Conservation (phyloP, 1,140 invertebrate species). For the Teleogryllus occipitalis region DNA sequence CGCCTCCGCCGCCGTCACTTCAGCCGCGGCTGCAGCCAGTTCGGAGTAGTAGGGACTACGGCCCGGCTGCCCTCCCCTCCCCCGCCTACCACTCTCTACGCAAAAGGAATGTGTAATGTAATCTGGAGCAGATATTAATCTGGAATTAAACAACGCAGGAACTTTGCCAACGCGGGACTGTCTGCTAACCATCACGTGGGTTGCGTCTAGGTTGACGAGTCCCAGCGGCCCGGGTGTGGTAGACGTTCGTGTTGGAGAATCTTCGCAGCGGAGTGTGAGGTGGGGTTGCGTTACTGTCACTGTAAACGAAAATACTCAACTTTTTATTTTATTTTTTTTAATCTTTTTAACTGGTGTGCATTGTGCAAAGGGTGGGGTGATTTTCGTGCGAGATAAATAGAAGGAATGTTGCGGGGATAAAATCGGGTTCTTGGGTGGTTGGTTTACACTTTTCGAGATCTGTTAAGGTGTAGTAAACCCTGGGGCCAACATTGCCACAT, state of each 20-base stretch:
- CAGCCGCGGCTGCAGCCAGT: too few relatives aligned
- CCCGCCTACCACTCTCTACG: too few relatives aligned
- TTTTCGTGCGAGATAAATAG: too few relatives aligned
- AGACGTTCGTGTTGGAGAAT: too few relatives aligned
- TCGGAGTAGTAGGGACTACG: too few relatives aligned
- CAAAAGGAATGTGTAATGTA: not conserved
- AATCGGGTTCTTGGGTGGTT: too few relatives aligned
- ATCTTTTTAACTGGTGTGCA: not conserved
- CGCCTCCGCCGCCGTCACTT: not conserved
- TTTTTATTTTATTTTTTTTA: not conserved
- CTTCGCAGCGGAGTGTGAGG: not conserved
- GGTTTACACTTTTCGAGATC: too few relatives aligned
- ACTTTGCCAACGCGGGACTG: not conserved
- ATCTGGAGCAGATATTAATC: constrained; percentile 1
- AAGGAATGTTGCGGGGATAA: too few relatives aligned
- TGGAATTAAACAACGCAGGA: not conserved
- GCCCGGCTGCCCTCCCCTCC: not conserved
- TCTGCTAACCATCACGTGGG: not conserved
- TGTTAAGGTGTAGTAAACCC: too few relatives aligned
- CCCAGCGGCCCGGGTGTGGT: not conserved
- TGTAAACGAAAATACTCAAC: not conserved
- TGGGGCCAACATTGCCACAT: too few relatives aligned
- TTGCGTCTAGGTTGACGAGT: not conserved
- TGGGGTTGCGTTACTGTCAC: not conserved
- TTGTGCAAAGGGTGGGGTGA: too few relatives aligned